phyloP scores from a whole-genome alignment of 2,888 invertebrate species.

The Cinara cedri region DNA sequence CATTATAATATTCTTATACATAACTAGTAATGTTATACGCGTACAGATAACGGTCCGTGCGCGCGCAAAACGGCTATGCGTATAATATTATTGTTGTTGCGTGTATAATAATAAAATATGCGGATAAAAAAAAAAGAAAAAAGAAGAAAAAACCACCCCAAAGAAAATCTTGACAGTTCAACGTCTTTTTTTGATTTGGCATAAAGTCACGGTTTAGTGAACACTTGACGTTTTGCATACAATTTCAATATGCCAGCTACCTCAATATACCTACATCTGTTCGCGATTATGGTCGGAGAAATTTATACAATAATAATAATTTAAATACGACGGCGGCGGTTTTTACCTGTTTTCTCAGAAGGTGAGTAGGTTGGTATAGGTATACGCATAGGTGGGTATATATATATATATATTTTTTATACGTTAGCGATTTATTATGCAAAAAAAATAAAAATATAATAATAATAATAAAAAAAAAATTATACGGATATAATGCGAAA shows the following conservation, averaged over 20 bases:
- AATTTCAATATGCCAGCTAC: slow-evolving; percentile 18
- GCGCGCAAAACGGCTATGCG: slow-evolving; percentile 36
- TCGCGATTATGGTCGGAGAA: slow-evolving; percentile 21
- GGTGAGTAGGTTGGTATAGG: too few species aligned
- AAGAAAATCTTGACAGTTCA: slow-evolving; percentile 53
- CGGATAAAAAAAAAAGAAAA: too few species aligned
- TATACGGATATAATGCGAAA: not conserved
- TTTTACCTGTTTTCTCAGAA: slow-evolving; percentile 52
- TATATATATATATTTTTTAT: slow-evolving; percentile 23
- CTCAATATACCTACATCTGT: slow-evolving; percentile 19
- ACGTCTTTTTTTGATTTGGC: slow-evolving; percentile 55
- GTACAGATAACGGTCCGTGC: slow-evolving; percentile 45
- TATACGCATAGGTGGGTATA: not conserved
- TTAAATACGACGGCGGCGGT: slow-evolving; percentile 46
- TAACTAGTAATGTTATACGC: not conserved
- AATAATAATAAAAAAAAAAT: too few species aligned
- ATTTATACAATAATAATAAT: slow-evolving; percentile 17
- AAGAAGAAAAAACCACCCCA: slow-evolving; percentile 36
- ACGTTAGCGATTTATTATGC: slow-evolving; percentile 41
- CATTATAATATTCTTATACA: not conserved
- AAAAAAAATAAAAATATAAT: slow-evolving; percentile 43
- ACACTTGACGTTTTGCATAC: slow-evolving; percentile 56
- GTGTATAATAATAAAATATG: too few species aligned
- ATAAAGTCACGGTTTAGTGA: slow-evolving; percentile 55
- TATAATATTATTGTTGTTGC: too few species aligned